Evolutionary conservation across 2,888 invertebrate genomes (phyloP).

Genomic region (Leptopilina myrica): DNA sequence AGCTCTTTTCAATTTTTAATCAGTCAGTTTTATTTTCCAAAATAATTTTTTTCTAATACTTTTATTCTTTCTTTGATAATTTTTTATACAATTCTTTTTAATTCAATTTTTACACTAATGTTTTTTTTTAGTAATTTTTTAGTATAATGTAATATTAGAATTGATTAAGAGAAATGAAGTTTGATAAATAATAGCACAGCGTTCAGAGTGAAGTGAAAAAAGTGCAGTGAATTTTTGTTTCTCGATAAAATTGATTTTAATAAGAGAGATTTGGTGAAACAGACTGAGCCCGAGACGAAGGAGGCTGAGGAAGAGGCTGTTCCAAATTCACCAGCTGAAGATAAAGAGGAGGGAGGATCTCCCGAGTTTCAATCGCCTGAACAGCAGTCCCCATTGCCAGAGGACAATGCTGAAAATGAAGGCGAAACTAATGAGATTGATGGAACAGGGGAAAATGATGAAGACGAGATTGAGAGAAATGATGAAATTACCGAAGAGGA

Average conservation of each 20-base stretch:
- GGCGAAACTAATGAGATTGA: conserved; percentile 37
- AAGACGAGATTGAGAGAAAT: conserved; percentile 44
- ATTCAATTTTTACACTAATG: too few species aligned
- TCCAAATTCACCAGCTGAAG: conserved; percentile 38
- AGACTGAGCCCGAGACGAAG: conserved; percentile 65
- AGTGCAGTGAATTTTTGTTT: conserved; percentile 36
- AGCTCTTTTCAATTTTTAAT: not conserved
- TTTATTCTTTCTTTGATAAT: too few species aligned
- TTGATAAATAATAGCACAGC: not conserved
- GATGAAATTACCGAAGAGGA: conserved; percentile 30
- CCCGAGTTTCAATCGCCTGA: conserved; percentile 46
- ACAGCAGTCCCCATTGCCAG: conserved; percentile 29
- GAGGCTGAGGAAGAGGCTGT: conserved; percentile 55
- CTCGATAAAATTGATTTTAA: conserved; percentile 19
- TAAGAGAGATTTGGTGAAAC: conserved; percentile 61
- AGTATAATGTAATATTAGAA: not conserved
- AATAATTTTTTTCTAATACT: too few species aligned
- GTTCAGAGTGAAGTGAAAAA: conserved; percentile 35
- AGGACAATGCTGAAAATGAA: conserved; percentile 50
- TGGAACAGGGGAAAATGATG: conserved; percentile 48
- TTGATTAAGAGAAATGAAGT: not conserved
- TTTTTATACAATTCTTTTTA: too few species aligned
- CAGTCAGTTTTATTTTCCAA: not conserved
- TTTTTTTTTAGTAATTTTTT: conserved; percentile 1
- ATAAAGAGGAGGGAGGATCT: conserved; percentile 48